Evolutionary conservation across 64 coral and sea anemone genomes (phyloP), one percentile per base, ranked within the genome.

Genomic region (Anthopleura sola): DNA sequence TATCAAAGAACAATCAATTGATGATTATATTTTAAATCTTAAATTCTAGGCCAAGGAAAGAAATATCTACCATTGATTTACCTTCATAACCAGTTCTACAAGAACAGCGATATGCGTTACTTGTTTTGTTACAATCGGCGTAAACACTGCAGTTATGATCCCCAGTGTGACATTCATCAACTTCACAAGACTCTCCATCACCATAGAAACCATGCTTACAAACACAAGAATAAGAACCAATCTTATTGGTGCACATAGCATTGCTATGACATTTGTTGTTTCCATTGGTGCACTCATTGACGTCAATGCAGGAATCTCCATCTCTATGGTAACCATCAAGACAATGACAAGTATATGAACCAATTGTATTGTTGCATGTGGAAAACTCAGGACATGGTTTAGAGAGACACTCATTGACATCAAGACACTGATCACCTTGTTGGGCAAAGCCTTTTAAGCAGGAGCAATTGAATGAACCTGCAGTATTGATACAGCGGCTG

Each of bases 351-450:
- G 33, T 60, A 49, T 86, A 89, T 13, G 87, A 58, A 8, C 87
- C 91, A 1, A 75, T 50, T 19, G 24, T 89, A 76, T 93, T 93
- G 6, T 78, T 93, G n/a, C 91, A 93, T 23, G 5, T 24, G 37
- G 91, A 87, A 44, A 86, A 3, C 2, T 32, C 24, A 40, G 66
- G 78, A 53, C 91, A 93, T 16, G 77, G 60, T 20, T 62, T 33
- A 55, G 37, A 77, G 14, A 78, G 37, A 32, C 90, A 92, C 37
- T 92, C 90, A n/a, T 92, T 49, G 14, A 87, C 21, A 78, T 92
- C 90, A 78, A 20, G 68, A 17, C 40, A 44, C 9, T 44, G 9
- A 44, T 44, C 40, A 8, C 55, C 55, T 56, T 56, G 55, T 20
- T 56, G 55, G 20, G 20, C 20, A 56, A 83, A 83, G 33, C 81